These are phyloP conservation scores for Poecilia gillii DNA, from an alignment of 2,797 vertebrate genomes.

Conservation along the genomic window DNA sequence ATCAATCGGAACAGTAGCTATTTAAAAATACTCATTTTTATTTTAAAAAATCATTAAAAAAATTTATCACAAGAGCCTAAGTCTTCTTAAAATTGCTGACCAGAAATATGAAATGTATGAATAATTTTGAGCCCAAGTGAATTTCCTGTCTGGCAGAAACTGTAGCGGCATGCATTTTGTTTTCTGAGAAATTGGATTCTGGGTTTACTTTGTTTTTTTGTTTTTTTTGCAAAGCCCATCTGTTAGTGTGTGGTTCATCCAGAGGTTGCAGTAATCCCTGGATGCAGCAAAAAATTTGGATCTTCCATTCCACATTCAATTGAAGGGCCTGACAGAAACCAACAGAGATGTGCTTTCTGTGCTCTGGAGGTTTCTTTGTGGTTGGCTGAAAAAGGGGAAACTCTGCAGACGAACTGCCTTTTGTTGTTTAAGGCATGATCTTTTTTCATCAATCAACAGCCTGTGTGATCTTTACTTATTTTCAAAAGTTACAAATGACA, in stretches of 20 bases:
- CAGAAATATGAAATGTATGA: not conserved
- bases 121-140: not conserved
- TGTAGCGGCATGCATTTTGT: not conserved
- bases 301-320: not conserved
- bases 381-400: not conserved
- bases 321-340: not conserved
- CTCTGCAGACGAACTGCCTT: not conserved
- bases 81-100: not conserved
- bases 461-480: slow-evolving; percentile 2
- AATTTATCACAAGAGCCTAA: not conserved
- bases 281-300: not conserved
- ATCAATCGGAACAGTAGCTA: too few relatives aligned
- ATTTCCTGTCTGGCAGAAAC: not conserved
- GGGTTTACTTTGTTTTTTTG: not conserved
- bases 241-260: not conserved
- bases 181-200: not conserved
- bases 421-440: not conserved
- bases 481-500: slow-evolving; percentile 4
- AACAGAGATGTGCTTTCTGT: not conserved
- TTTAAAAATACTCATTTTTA: too few relatives aligned
- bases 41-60: too few relatives aligned
- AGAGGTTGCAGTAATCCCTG: slow-evolving; percentile 1
- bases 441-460: slow-evolving; percentile 1
- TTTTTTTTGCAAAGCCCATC: not conserved
- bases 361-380: not conserved